Conservation (phyloP, 2,888 invertebrate genomes). For the Horisme vitalbata region DNA sequence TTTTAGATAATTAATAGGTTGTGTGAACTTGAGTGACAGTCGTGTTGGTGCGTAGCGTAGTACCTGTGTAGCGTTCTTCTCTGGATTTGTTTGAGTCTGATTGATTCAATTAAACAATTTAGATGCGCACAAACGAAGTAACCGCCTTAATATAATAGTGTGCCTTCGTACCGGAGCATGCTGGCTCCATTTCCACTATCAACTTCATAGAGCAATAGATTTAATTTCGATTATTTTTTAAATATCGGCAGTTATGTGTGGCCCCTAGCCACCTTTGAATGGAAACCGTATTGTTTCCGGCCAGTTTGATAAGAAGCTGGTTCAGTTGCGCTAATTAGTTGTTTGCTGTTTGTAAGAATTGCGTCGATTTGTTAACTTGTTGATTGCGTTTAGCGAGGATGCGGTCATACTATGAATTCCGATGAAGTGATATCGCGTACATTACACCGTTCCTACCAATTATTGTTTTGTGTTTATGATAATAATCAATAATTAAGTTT, state of each 20-base stretch:
- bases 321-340: constrained; percentile 25
- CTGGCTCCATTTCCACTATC: neutral
- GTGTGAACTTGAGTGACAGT: no score
- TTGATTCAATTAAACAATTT: no score
- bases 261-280: constrained; percentile 3
- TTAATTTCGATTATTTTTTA: no score
- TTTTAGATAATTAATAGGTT: no score
- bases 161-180: neutral
- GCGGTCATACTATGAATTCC: constrained; percentile 19
- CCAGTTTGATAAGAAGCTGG: constrained; percentile 22
- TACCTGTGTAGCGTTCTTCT: no score
- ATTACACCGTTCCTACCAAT: constrained; percentile 11
- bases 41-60: no score
- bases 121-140: constrained; percentile 11
- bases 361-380: constrained; percentile 22
- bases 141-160: constrained; percentile 1
- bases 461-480: neutral
- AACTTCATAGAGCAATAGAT: no score
- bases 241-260: neutral
- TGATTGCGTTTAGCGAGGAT: constrained; percentile 18
- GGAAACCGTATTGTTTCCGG: constrained; percentile 11
- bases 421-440: constrained; percentile 4
- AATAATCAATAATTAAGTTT: no score
- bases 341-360: constrained; percentile 25
- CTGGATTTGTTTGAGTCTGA: no score